Conservation (phyloP, 1,140 invertebrate genomes). For the Calosoma granatense region DNA sequence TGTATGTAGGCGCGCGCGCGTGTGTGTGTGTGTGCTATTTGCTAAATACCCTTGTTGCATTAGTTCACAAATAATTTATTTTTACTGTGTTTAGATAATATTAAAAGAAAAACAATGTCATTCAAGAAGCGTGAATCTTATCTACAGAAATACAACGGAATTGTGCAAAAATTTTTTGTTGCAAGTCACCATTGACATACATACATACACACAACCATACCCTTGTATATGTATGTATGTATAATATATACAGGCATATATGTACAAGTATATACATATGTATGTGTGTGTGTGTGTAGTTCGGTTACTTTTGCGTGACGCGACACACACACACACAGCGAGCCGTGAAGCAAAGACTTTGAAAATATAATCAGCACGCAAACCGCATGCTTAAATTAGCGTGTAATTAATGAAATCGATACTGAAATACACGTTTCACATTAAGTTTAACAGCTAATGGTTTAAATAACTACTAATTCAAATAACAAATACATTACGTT, state of each 20-base stretch:
- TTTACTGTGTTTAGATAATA: too few relatives aligned
- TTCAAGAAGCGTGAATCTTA: too few relatives aligned
- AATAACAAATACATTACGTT: too few relatives aligned
- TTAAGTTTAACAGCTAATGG: too few relatives aligned
- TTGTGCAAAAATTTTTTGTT: neutral
- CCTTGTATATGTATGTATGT: neutral
- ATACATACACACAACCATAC: neutral
- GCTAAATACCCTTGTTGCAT: too few relatives aligned
- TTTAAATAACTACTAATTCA: too few relatives aligned
- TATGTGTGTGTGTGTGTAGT: neutral
- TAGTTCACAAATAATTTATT: too few relatives aligned
- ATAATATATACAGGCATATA: neutral
- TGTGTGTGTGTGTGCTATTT: too few relatives aligned
- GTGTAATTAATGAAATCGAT: neutral
- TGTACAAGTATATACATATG: neutral
- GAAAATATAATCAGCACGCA: neutral
- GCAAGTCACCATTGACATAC: neutral
- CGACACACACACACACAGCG: too few relatives aligned
- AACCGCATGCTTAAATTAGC: neutral
- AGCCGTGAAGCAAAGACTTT: too few relatives aligned
- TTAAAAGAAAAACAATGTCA: neutral
- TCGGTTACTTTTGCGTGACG: neutral
- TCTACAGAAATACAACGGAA: neutral
- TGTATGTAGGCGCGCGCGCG: too few relatives aligned
- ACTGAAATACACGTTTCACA: too few relatives aligned